Base-by-base conservation (phyloP, 2,113 vertebrate genomes). In the Charina bottae region DNA sequence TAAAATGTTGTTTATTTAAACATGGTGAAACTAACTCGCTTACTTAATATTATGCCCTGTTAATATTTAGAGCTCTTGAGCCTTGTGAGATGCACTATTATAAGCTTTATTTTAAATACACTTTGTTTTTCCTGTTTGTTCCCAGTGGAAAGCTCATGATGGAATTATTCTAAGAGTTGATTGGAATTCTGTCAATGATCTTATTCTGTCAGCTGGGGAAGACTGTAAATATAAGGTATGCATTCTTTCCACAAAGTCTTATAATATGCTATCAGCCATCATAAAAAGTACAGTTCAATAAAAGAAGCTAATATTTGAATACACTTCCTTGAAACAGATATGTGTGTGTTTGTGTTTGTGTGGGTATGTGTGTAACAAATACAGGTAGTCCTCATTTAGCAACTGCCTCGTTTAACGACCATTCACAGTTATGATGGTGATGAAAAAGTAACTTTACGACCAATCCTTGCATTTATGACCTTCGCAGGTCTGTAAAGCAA, bases 151-250 rank as follows among this genome's bases (percentile, higher is more conserved):
- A 96, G 99, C 98, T 94, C 99, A 99, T 15, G 99, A 99, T 95
- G 99, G 99, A 24, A 93, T 99, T 94, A 97, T 99, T 97, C 97
- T 99, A 94, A 99, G 99, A 96, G 98, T 99, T 88, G 99, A 99
- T 95, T 99, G 99, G 99, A 99, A 99, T 93, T 98, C 98, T 37
- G 98, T 99, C 85, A 99, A 98, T 96, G 98, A 99, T 87, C 97
- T 99, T 85, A 99, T 99, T 90, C 96, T 99, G 53, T 99, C 99
- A 94, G 98, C 97, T 93, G 98, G 98, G 87, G 99, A 99, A 94
- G 99, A 99, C n/a, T 99, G 99, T 96, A 99, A 98, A 97, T 99
- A 99, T 28, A 99, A 99, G 98, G 99, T 99, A 89, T 92, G 95
- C 92, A 91, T 56, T 7, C 37, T 46, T 53, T 78, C 88, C 84